Evolutionary conservation across 23 tunicate species (phyloP).

Genomic region (Oikopleura albicans): DNA sequence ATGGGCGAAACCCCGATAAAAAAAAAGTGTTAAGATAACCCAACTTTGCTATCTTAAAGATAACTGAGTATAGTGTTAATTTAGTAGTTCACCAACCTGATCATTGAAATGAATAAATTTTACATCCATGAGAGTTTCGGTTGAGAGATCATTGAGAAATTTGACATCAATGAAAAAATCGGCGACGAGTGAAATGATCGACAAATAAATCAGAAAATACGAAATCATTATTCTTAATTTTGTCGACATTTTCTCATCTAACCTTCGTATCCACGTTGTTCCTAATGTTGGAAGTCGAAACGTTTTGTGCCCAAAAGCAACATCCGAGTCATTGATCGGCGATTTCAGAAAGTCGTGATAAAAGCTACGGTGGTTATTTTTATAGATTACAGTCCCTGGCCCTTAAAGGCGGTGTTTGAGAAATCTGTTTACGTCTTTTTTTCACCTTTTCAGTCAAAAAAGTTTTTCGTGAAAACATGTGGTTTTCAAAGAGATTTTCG

Average conservation of each 20-base stretch:
- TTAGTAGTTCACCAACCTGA: neutral
- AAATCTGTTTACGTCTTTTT: neutral
- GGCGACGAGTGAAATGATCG: neutral
- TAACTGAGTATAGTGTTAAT: no score
- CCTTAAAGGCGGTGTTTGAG: neutral
- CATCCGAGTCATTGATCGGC: neutral
- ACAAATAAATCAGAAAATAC: neutral
- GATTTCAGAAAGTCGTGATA: neutral
- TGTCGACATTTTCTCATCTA: neutral
- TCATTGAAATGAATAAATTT: neutral
- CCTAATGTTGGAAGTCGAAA: neutral
- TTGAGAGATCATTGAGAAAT: neutral
- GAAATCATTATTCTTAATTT: neutral
- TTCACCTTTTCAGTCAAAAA: neutral
- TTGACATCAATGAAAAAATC: conserved; percentile 8
- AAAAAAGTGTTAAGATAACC: no score
- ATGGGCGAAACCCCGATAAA: no score
- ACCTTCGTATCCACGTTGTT: neutral
- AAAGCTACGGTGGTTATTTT: neutral
- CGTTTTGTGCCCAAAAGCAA: neutral
- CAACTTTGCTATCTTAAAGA: no score
- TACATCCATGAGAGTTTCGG: neutral
- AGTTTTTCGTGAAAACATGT: neutral
- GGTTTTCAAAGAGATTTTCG: neutral
- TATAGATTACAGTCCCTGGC: neutral